Percentiles rank a stretch among this genome's conserved stretches.
Conservation (phyloP, 64 coral and sea anemone genomes). For the Anthopleura sola region DNA sequence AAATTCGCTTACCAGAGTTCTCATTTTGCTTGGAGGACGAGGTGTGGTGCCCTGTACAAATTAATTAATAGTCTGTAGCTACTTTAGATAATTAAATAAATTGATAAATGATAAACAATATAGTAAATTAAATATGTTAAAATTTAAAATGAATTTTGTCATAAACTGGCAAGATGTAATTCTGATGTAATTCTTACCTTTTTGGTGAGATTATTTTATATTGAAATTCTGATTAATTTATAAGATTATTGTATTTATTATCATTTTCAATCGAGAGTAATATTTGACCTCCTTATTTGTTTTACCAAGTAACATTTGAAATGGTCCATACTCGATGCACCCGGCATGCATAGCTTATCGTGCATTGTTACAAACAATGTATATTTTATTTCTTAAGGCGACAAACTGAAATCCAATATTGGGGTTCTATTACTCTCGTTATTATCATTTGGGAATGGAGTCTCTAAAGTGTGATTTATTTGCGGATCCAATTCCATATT, state of each 20-base stretch:
- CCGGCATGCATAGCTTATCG: too few relatives aligned
- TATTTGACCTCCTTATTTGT: too few relatives aligned
- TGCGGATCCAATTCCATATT: too few relatives aligned
- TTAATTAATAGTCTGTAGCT: background rate
- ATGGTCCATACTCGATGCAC: too few relatives aligned
- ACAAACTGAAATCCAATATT: too few relatives aligned
- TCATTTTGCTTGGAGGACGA: background rate
- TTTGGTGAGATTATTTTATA: background rate
- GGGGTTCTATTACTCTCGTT: too few relatives aligned
- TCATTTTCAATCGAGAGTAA: background rate
- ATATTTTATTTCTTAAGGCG: too few relatives aligned
- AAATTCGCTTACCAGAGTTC: background rate
- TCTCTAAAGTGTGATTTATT: too few relatives aligned
- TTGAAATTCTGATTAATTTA: background rate
- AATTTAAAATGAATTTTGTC: background rate
- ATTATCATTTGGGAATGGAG: too few relatives aligned
- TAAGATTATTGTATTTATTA: constrained; percentile 3
- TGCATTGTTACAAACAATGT: too few relatives aligned
- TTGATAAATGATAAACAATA: background rate
- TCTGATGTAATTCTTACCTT: background rate
- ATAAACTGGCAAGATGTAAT: background rate
- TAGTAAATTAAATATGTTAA: background rate
- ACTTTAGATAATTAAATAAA: background rate
- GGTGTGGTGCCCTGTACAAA: background rate
- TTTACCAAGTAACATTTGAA: too few relatives aligned